Base-by-base conservation (phyloP, 2,888 invertebrate species). In the Phoronis australis region DNA sequence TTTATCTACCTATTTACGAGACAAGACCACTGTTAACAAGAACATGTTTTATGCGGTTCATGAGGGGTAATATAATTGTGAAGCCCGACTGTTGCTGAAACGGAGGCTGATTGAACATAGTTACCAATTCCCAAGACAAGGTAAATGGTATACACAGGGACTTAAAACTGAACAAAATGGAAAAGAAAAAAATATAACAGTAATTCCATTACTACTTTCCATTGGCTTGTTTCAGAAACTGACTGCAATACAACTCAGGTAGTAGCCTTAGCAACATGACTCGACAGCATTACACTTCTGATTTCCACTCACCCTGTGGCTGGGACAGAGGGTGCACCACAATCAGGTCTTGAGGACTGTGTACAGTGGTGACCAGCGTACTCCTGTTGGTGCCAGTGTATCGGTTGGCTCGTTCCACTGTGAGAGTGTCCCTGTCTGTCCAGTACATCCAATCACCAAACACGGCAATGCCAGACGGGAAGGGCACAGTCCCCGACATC, bases 401-500 rank as follows among this genome's bases (percentile, higher is more conserved):
- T 75, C 69, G 96, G 69, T 96, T 88, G 0, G 95, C 95, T 65
- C 87, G 85, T 63, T 88, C 86, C 47, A 99, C 88, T 0, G 90
- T 90, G 74, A 95, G 91, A 50, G 94, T 80, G 75, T 97, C 97
- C 97, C 97, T 99, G 73, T 99, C 97, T 0, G 94, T 93, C 95
- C 96, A 99, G 79, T 88, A 99, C 52, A 83, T 73, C 68, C 83
- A 87, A 67, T 96, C 72, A 49, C 70, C 74, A 57, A 74, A 74
- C 31, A 73, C 51, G 1, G 71, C 60, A 45, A 74, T 66, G 20
- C 72, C 60, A 53, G 71, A 99, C 0, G 96, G 93, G 74, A 99
- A 97, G 0, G 97, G 96, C 0, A 96, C 94, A 42, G 84, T 70
- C 0, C 91, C 91, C 0, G 87, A 86, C 2, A 94, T 47, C 2